Evolutionary conservation across 2,113 vertebrate genomes (phyloP), one percentile per base, ranked within the genome.

Genomic region (Atrichornis clamosus): DNA sequence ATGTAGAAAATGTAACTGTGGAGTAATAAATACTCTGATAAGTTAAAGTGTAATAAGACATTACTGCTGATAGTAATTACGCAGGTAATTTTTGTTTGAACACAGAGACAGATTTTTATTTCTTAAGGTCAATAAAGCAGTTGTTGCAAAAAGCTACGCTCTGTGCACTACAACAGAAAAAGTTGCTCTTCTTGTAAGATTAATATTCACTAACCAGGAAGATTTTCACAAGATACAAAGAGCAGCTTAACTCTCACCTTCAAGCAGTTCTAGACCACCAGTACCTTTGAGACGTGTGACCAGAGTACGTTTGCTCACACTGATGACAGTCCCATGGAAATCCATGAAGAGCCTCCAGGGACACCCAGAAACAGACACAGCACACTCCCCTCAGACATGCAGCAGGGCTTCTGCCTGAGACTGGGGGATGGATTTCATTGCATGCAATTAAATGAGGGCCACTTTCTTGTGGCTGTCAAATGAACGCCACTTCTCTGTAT

Each of bases 401-500:
- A 0, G 83, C 13, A 0, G 87, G 81, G 69, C 21, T 92, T 77
- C 76, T 68, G 89, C 80, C 75, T 53, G 27, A 1, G 0, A 55
- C 70, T 27, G 42, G n/a, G 58, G 49, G 10, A 75, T 17, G 41
- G 49, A 89, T 92, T 95, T 79, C 47, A 41, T 22, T 42, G 62
- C 53, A 44, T 24, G 49, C 70, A 87, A 82, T 84, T 94, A 92
- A 84, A 91, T 37, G 73, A 93, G 70, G 78, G 81, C 37, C 76
- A 82, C 65, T 72, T 81, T 78, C 83, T 93, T 30, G 47, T 12
- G 47, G 42, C 80, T 95, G 89, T 92, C 91, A 95, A 74, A 74
- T 35, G 52, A 97, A 84, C 56, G 89, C 56, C 64, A 33, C 60
- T 83, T 94, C 92, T 76, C 77, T 12, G 21, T 52, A 93, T 49